Evolutionary conservation across 2,113 vertebrate genomes (phyloP).

Genomic region (Gulo gulo): DNA sequence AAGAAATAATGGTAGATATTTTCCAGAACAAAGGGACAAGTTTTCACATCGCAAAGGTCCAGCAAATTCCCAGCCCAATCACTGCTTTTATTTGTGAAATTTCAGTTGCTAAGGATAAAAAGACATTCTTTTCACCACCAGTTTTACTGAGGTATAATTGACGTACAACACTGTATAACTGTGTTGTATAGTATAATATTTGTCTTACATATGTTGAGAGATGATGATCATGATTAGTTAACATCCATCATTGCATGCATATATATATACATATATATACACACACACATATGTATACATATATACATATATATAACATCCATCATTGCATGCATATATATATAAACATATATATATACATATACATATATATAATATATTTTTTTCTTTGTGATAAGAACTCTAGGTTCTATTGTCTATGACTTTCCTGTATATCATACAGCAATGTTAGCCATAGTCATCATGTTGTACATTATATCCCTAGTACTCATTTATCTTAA

Average conservation of each 20-base stretch:
- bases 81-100: background rate
- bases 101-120: background rate
- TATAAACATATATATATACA: accelerated
- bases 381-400: background rate
- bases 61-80: background rate
- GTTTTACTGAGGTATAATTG: background rate
- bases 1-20: background rate
- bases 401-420: background rate
- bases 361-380: background rate
- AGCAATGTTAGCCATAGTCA: background rate
- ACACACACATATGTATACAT: too few species aligned
- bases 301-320: too few species aligned
- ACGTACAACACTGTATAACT: background rate
- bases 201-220: background rate
- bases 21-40: background rate
- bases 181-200: background rate
- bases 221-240: background rate
- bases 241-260: background rate
- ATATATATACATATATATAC: too few species aligned
- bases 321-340: too few species aligned
- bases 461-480: background rate
- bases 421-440: background rate
- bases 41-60: background rate
- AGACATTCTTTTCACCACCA: background rate
- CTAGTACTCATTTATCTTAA: too few species aligned